Percentiles rank a stretch among this genome's conserved stretches.
phyloP scores from a whole-genome alignment of 2,113 vertebrate genomes.

The Amphiprion ocellaris region DNA sequence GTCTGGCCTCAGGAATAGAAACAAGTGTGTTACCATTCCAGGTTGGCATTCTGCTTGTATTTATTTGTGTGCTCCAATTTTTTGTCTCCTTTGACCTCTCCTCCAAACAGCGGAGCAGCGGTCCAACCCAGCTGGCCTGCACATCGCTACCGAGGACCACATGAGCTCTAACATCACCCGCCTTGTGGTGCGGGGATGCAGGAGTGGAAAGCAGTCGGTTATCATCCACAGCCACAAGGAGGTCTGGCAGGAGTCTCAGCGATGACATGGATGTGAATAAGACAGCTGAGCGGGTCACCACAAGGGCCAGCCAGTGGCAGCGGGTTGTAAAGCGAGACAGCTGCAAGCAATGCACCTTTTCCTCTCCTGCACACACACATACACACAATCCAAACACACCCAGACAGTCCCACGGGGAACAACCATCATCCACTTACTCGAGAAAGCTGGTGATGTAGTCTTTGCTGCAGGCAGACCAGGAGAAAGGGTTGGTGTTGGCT shows the following conservation, averaged over 20 bases:
- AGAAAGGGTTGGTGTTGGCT: conserved; percentile 99
- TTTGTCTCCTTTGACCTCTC: conserved; percentile 36
- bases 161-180: conserved; percentile 45
- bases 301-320: conserved; percentile 51
- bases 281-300: conserved; percentile 54
- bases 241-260: conserved; percentile 55
- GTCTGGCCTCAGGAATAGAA: conserved; percentile 36
- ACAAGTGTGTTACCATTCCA: conserved; percentile 26
- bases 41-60: conserved; percentile 20
- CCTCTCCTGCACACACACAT: conserved; percentile 30
- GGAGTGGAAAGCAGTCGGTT: conserved; percentile 48
- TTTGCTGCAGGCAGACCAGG: conserved; percentile 98
- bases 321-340: conserved; percentile 52
- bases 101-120: conserved; percentile 19
- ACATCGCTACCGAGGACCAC: conserved; percentile 37
- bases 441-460: conserved; percentile 99
- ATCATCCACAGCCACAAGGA: conserved; percentile 55
- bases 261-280: conserved; percentile 61
- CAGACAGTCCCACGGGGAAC: conserved; percentile 25
- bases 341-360: conserved; percentile 46
- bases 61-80: conserved; percentile 20
- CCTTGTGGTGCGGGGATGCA: conserved; percentile 49
- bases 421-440: conserved; percentile 92
- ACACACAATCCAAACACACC: conserved; percentile 32
- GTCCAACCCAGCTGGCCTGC: conserved; percentile 48